Evolutionary conservation across 2,113 vertebrate genomes (phyloP).

Genomic region (Hippocampus zosterae): DNA sequence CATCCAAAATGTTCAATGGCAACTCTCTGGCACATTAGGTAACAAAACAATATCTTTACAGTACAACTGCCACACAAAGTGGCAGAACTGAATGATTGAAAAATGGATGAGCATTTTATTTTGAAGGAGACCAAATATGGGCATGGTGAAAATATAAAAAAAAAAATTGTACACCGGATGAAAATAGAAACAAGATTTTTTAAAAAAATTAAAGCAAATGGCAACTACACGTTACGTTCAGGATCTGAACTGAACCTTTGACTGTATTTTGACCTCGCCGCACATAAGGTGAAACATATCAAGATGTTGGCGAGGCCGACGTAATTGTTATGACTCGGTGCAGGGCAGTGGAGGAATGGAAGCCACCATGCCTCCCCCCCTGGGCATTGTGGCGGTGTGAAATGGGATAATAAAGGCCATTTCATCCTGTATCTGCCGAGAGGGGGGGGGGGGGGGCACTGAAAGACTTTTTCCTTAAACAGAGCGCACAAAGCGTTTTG

Average conservation of each 20-base stretch:
- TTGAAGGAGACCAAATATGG: no score
- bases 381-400: constrained; percentile 76
- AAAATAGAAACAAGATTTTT: no score
- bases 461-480: constrained; percentile 14
- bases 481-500: not conserved
- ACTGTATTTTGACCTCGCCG: not conserved
- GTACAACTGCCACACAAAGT: no score
- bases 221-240: no score
- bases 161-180: not conserved
- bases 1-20: no score
- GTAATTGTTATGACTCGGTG: constrained; percentile 86
- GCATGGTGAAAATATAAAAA: no score
- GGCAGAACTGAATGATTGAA: no score
- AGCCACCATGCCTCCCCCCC: constrained; percentile 65
- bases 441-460: constrained; percentile 12
- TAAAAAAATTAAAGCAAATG: no score
- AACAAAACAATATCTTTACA: no score
- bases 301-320: constrained; percentile 80
- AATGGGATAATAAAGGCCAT: constrained; percentile 92
- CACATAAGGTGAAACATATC: constrained; percentile 66
- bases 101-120: no score
- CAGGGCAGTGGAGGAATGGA: constrained; percentile 72
- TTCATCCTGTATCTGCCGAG: constrained; percentile 75
- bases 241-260: constrained; percentile 11
- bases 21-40: no score